A percentile compares a stretch with the other conserved stretches of the same genome.
Conservation (phyloP, 2,888 invertebrate genomes). For the Thyatira batis region DNA sequence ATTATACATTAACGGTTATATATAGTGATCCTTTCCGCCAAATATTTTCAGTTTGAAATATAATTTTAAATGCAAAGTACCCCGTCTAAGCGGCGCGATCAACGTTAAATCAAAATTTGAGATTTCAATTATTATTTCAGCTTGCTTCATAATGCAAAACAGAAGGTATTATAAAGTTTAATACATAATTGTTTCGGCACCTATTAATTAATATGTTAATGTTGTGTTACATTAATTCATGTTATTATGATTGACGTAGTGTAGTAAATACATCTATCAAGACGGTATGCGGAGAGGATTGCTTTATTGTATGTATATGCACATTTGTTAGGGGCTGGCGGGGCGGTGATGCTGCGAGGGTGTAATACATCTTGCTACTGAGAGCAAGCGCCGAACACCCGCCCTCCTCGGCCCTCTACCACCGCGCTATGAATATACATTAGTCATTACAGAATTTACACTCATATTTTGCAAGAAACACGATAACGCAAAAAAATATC, state of each 20-base stretch:
- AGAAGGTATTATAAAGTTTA: neutral
- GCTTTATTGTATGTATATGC: no score
- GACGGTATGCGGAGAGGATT: neutral
- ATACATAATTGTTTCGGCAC: neutral
- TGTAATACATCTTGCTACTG: conserved; percentile 39
- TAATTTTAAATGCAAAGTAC: conserved; percentile 3
- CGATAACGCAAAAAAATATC: conserved; percentile 31
- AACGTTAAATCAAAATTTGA: neutral
- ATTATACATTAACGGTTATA: no score
- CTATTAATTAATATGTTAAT: neutral
- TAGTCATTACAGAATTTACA: conserved; percentile 46
- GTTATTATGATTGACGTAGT: conserved; percentile 5
- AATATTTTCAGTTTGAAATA: conserved; percentile 1
- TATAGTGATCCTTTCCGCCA: neutral
- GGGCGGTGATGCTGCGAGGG: conserved; percentile 24
- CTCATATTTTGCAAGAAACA: conserved; percentile 37
- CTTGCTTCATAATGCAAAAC: neutral
- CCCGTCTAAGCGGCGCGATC: neutral
- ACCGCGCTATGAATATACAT: conserved; percentile 49
- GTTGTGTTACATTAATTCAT: no score
- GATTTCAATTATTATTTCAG: neutral
- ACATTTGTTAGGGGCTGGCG: conserved; percentile 11
- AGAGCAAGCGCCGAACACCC: conserved; percentile 19
- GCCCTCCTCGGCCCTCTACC: conserved; percentile 13
- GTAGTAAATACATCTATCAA: conserved; percentile 13